Percentiles rank a stretch among this genome's conserved stretches.
phyloP scores from a whole-genome alignment of 92 coral and sea anemone genomes.

The Ricordea florida region DNA sequence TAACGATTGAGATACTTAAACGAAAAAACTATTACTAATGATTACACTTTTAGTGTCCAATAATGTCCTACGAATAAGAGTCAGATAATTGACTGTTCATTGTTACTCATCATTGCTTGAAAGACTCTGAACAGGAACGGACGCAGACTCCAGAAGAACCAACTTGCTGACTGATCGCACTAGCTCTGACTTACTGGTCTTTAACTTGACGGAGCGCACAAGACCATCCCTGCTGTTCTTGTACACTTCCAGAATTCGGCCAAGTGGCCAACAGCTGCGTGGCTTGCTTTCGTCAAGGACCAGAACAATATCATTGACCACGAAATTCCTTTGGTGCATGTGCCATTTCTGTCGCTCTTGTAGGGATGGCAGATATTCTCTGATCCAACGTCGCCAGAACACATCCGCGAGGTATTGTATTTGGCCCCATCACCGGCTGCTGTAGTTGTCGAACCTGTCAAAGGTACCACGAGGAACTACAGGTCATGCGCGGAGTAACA shows the following conservation, averaged over 20 bases:
- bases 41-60: too few relatives aligned
- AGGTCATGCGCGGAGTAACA: conserved; percentile 43
- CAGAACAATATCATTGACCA: conserved; percentile 53
- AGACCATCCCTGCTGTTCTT: conserved; percentile 26
- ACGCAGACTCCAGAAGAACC: conserved; percentile 46
- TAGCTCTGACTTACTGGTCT: conserved; percentile 38
- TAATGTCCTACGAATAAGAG: too few relatives aligned
- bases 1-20: too few relatives aligned
- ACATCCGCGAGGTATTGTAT: conserved; percentile 53
- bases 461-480: conserved; percentile 39
- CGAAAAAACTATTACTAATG: too few relatives aligned
- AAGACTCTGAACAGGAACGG: too few relatives aligned
- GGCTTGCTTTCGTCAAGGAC: conserved; percentile 49
- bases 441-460: conserved; percentile 23
- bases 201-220: conserved; percentile 47
- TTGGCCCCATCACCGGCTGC: conserved; percentile 52
- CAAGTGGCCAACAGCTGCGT: conserved; percentile 59
- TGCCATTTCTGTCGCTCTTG: conserved; percentile 59
- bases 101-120: too few relatives aligned
- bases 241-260: conserved; percentile 44
- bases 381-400: conserved; percentile 65
- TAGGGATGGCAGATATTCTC: conserved; percentile 56
- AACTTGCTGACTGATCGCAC: conserved; percentile 58
- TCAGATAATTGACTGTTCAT: too few relatives aligned
- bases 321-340: conserved; percentile 33